Evolutionary conservation across 2,888 invertebrate genomes (phyloP).

Genomic region (Callyntrura guangdongensis): DNA sequence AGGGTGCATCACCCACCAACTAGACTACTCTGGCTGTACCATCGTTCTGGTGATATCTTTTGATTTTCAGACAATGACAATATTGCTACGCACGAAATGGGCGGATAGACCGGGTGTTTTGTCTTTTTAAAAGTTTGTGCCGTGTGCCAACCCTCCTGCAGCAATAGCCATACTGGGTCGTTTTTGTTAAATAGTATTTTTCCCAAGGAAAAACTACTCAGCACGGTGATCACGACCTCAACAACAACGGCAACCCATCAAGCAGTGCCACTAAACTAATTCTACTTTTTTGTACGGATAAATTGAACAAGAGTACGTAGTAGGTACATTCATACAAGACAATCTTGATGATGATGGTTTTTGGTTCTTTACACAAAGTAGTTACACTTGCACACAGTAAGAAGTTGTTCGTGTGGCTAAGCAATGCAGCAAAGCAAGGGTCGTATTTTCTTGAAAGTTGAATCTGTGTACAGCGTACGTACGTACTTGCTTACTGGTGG

Average conservation of each 20-base stretch:
- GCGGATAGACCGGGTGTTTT: constrained; percentile 45
- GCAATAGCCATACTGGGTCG: neutral
- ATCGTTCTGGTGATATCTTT: constrained; percentile 47
- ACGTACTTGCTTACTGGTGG: neutral
- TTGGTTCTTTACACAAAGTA: constrained; percentile 15
- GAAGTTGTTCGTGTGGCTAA: neutral
- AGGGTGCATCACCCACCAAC: constrained; percentile 40
- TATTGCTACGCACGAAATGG: constrained; percentile 65
- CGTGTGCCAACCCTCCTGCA: neutral
- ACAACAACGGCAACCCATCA: constrained; percentile 50
- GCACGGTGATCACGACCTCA: constrained; percentile 63
- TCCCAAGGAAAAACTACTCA: constrained; percentile 58
- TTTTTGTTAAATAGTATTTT: constrained; percentile 22
- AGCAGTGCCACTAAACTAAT: constrained; percentile 52
- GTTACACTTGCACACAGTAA: constrained; percentile 5
- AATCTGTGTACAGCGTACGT: neutral
- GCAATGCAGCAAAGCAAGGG: neutral
- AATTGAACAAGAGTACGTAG: constrained; percentile 45
- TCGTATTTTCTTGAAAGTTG: constrained; percentile 51
- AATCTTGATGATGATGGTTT: constrained; percentile 18
- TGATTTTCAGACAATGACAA: constrained; percentile 48
- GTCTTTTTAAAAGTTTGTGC: constrained; percentile 36
- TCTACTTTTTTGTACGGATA: constrained; percentile 47
- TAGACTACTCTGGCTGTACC: neutral
- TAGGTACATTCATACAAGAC: neutral